Conservation (phyloP, 2,797 vertebrate genomes). For the Australoheros facetus region DNA sequence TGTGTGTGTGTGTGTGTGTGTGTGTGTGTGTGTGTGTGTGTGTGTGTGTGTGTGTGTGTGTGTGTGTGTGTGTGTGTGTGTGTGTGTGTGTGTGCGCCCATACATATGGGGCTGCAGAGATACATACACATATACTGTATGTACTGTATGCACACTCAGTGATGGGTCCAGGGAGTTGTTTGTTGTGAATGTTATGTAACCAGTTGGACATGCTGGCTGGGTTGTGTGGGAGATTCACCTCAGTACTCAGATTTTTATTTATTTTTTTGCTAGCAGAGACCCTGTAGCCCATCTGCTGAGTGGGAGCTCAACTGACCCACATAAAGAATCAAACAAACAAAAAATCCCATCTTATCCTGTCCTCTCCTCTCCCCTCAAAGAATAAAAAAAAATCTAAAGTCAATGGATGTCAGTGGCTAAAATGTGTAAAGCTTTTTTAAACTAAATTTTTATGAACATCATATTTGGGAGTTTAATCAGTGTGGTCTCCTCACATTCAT, state of each 20-base stretch:
- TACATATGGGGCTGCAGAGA: not conserved
- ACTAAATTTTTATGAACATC: not conserved
- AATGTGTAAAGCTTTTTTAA: not conserved
- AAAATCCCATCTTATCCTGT: no score
- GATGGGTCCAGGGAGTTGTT: conserved; percentile 13
- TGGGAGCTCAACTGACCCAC: conserved; percentile 46
- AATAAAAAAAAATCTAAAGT: not conserved
- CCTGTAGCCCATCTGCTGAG: conserved; percentile 53
- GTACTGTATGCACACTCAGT: not conserved
- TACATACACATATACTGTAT: not conserved
- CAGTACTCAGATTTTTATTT: not conserved
- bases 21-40: not conserved
- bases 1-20: not conserved
- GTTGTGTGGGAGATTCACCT: conserved; percentile 54
- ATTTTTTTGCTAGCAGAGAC: conserved; percentile 40
- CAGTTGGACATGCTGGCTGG: conserved; percentile 27
- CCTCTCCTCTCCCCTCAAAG: not conserved
- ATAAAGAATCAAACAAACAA: not conserved
- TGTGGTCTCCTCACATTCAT: not conserved
- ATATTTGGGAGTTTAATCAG: not conserved
- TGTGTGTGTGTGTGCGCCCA: not conserved
- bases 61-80: not conserved
- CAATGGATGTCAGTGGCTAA: not conserved
- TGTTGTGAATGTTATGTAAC: conserved; percentile 52
- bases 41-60: no score